Conservation (phyloP, 2,888 invertebrate species). For the Drosophila testacea region DNA sequence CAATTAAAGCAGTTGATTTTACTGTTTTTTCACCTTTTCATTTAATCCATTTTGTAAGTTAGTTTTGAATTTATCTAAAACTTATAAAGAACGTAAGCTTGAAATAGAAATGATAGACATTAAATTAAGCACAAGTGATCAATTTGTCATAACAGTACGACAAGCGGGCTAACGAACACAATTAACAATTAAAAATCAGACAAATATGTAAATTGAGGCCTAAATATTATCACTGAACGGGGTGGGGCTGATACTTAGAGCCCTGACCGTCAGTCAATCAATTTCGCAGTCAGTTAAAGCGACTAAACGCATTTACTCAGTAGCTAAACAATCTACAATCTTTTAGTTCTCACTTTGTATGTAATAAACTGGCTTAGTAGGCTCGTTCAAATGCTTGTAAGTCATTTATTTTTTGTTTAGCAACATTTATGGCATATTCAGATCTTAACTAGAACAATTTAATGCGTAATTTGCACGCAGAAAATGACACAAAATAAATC, state of each 20-base stretch:
- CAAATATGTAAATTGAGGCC: conserved; percentile 52
- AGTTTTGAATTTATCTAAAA: background rate
- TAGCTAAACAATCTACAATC: conserved; percentile 43
- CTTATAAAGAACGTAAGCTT: background rate
- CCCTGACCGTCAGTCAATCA: conserved; percentile 48
- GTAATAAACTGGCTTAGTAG: conserved; percentile 37
- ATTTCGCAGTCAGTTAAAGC: conserved; percentile 64
- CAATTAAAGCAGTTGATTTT: background rate
- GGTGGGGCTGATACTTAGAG: conserved; percentile 44
- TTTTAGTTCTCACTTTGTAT: conserved; percentile 35
- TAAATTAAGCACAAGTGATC: conserved; percentile 7
- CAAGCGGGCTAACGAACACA: conserved; percentile 7
- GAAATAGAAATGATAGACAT: background rate
- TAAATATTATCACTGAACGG: conserved; percentile 32
- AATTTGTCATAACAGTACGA: conserved; percentile 22
- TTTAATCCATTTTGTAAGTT: background rate
- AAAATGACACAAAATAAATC: conserved; percentile 49
- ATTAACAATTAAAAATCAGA: conserved; percentile 15
- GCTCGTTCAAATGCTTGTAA: conserved; percentile 19
- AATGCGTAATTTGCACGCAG: conserved; percentile 66
- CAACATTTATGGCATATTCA: conserved; percentile 61
- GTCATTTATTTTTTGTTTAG: conserved; percentile 26
- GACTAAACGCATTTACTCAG: conserved; percentile 43
- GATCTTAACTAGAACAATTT: conserved; percentile 61
- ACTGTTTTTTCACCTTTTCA: background rate